Evolutionary conservation across 2,113 vertebrate genomes (phyloP).

Genomic region (Halichoeres trimaculatus): DNA sequence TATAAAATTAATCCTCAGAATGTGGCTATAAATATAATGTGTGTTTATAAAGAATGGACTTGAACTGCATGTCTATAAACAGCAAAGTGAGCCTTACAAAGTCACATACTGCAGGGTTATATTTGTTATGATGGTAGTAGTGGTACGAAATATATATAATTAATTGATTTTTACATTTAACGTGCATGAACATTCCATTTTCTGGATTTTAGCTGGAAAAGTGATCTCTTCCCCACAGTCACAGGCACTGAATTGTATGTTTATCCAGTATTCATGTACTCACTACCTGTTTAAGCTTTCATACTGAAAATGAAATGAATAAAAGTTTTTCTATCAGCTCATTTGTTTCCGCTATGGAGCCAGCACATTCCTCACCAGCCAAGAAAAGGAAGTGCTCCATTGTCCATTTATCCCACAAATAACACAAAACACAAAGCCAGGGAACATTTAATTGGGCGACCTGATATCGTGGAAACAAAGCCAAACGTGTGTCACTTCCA

Average conservation of each 20-base stretch:
- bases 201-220: too few species aligned
- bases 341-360: conserved; percentile 60
- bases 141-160: background rate
- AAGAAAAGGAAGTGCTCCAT: conserved; percentile 78
- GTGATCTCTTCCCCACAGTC: too few species aligned
- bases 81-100: background rate
- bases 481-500: conserved; percentile 13
- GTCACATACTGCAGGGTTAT: background rate
- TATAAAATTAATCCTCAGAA: conserved; percentile 15
- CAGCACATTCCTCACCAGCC: conserved; percentile 70
- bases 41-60: background rate
- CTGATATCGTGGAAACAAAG: conserved; percentile 47
- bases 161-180: background rate
- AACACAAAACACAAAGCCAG: conserved; percentile 74
- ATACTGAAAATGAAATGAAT: background rate
- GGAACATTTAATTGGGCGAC: conserved; percentile 58
- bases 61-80: background rate
- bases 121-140: background rate
- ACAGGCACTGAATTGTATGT: too few species aligned
- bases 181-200: background rate
- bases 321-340: conserved; percentile 23
- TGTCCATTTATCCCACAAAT: conserved; percentile 76
- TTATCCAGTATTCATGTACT: background rate
- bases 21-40: background rate
- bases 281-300: background rate